phyloP scores from a whole-genome alignment of 2,113 vertebrate genomes.

The Apodemus speciosus region DNA sequence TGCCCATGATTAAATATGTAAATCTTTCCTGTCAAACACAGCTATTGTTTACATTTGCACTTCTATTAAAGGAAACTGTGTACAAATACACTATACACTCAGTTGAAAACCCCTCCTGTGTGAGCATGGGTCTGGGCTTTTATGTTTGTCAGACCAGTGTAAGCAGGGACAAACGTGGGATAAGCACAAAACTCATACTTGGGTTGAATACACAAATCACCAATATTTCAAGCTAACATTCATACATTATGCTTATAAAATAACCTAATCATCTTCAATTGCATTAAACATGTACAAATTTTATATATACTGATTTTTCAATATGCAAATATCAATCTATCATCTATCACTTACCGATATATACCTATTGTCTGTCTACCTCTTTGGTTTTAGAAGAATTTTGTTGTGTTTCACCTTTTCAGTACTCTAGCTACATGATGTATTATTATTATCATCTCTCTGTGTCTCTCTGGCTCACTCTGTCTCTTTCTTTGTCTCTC shows the following conservation, averaged over 20 bases:
- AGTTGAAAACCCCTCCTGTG: background rate
- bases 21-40: slow-evolving; percentile 52
- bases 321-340: background rate
- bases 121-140: background rate
- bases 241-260: background rate
- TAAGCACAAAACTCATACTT: background rate
- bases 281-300: background rate
- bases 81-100: background rate
- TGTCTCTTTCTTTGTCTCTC: no score
- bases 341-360: background rate
- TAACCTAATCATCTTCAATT: background rate
- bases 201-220: background rate
- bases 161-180: background rate
- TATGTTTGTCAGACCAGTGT: background rate
- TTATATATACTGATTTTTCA: background rate
- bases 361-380: background rate
- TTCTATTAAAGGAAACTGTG: slow-evolving; percentile 43
- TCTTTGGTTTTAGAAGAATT: background rate
- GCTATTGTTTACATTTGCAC: slow-evolving; percentile 25
- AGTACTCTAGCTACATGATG: background rate
- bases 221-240: slow-evolving; percentile 27
- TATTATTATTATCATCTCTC: background rate
- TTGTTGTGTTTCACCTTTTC: background rate
- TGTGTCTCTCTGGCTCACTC: no score
- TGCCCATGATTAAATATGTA: slow-evolving; percentile 62